Percentiles rank a stretch among this genome's conserved stretches.
These are phyloP conservation scores for Gobio gobio DNA, from an alignment of 2,113 vertebrate species.

Conservation along the genomic window DNA sequence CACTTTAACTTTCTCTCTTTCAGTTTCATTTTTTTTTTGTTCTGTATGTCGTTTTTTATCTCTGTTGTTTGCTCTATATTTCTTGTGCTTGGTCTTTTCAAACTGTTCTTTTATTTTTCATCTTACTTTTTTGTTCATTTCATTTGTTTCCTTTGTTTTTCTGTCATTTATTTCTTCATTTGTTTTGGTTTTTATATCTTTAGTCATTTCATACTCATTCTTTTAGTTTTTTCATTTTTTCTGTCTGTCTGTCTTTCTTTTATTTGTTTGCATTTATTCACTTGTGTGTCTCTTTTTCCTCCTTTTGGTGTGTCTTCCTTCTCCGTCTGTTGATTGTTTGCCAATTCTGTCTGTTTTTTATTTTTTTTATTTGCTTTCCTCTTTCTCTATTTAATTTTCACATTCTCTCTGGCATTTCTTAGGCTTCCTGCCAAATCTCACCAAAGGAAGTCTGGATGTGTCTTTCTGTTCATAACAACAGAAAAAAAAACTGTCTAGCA, in stretches of 20 bases:
- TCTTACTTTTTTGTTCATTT: background rate
- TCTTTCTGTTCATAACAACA: background rate
- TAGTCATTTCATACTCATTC: background rate
- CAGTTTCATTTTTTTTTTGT: background rate
- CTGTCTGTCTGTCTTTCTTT: background rate
- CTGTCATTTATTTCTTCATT: background rate
- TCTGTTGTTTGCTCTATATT: background rate
- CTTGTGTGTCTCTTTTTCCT: background rate
- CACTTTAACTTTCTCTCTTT: background rate
- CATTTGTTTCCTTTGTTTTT: background rate
- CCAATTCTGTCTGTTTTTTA: background rate
- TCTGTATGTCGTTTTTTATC: background rate
- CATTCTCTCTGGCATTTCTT: background rate
- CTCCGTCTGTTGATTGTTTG: background rate
- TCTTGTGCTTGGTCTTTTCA: background rate
- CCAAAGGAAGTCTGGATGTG: background rate
- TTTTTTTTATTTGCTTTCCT: background rate
- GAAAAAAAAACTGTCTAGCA: background rate
- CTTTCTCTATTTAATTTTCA: background rate
- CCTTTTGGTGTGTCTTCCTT: background rate
- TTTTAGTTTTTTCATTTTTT: too few relatives aligned
- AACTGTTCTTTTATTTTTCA: background rate
- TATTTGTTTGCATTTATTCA: background rate
- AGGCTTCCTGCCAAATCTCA: background rate
- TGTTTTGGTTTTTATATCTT: background rate